Base-by-base conservation (phyloP, 1,140 invertebrate species). In the Tribolium castaneum region DNA sequence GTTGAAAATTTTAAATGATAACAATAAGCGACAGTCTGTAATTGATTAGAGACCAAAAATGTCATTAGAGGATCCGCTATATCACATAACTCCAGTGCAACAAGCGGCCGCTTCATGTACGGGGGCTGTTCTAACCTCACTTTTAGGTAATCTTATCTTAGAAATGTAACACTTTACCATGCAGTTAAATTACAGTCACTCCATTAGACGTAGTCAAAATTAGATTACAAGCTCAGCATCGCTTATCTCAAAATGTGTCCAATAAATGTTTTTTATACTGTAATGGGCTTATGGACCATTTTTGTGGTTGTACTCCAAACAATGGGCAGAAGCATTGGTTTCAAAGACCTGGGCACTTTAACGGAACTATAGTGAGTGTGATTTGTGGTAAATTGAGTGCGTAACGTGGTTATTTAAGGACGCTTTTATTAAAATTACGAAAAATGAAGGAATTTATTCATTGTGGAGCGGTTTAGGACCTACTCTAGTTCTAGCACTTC, bases 151-250 rank as follows among this genome's bases (percentile, higher is more conserved):
- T 12, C 78, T 78, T 77, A 54, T 76, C 45, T 34, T 71, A 10
- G 10, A 39, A 70, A 30, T 30, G 25, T 70, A 76, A 0, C 14
- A 74, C 13, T 59, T 56, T 56, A 71, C 54, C 54, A 49, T 19
- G 16, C 2, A 70, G 5, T 75, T 45, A 66, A 7, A 81, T 92
- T 92, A 51, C 86, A 99, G 98, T 99, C 83, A 99, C 98, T 3
- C 98, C 98, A 0, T 87, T 99, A 78, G 98, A 99, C 91, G 98
- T 99, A 16, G 96, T 99, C 0, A 99, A 99, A 90, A 98, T 99
- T 79, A 91, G 98, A 34, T 88, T 99, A 12, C 98, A 99, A 90
- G 92, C 96, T 2, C 98, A 99, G 87, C 93, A 97, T 82, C 96
- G 96, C 82, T 1, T 22, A n/a, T 2, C 39, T 13, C 91, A 92